Percentiles rank a stretch among this genome's conserved stretches.
phyloP scores from a whole-genome alignment of 2,888 invertebrate genomes.

The Dyspetes luteomarginatus region DNA sequence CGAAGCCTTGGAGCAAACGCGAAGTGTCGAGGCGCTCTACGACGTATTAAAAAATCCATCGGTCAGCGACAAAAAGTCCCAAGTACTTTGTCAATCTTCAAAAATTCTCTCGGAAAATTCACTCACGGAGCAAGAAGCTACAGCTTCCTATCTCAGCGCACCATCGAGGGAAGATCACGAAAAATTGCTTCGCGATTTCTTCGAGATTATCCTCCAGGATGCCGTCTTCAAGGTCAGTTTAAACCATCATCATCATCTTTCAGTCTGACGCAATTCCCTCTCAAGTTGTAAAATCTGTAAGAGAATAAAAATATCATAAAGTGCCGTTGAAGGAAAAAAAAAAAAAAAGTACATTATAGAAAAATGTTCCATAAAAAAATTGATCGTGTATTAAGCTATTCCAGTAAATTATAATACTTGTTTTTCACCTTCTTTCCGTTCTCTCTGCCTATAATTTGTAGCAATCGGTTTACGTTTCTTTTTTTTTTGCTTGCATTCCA shows the following conservation, averaged over 20 bases:
- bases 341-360: too few species aligned
- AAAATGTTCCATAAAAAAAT: too few species aligned
- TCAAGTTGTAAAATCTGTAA: neutral
- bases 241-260: neutral
- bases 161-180: conserved; percentile 88
- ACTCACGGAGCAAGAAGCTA: neutral
- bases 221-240: conserved; percentile 88
- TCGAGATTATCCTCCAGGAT: conserved; percentile 89
- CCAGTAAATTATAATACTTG: neutral
- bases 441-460: neutral
- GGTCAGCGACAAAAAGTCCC: conserved; percentile 38
- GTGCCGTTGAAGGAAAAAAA: too few species aligned
- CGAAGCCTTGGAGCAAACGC: conserved; percentile 66
- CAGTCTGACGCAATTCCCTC: neutral
- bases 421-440: neutral
- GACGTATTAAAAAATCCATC: conserved; percentile 17
- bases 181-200: conserved; percentile 88
- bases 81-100: neutral
- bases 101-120: neutral
- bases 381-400: conserved; percentile 28
- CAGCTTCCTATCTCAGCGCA: conserved; percentile 82
- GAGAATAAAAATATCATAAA: too few species aligned
- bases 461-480: neutral
- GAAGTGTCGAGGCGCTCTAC: conserved; percentile 46
- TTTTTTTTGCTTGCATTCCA: conserved; percentile 3